phyloP scores from a whole-genome alignment of 1,140 invertebrate genomes.

The Drosophila trapezifrons region DNA sequence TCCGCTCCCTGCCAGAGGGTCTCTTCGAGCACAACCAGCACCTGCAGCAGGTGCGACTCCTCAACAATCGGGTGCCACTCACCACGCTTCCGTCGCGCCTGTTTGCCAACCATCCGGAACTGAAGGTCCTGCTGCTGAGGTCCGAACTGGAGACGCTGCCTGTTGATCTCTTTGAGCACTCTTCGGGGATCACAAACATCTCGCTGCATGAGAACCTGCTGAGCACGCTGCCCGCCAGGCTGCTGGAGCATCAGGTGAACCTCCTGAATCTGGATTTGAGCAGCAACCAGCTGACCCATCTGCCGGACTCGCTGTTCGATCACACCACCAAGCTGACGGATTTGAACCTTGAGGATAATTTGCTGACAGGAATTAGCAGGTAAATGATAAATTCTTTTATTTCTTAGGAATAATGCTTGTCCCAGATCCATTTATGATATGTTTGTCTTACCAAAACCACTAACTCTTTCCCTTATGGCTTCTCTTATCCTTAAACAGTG shows the following conservation, averaged over 20 bases:
- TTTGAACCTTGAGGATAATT: constrained; percentile 86
- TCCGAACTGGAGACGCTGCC: constrained; percentile 84
- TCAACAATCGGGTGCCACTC: constrained; percentile 86
- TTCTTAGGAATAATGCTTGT: background rate
- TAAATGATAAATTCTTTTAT: constrained; percentile 15
- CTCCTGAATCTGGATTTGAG: constrained; percentile 86
- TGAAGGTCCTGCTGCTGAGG: constrained; percentile 85
- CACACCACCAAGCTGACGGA: constrained; percentile 84
- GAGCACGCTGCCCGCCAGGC: constrained; percentile 84
- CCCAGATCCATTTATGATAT: background rate
- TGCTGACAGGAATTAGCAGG: constrained; percentile 85
- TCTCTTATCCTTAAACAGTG: constrained; percentile 25
- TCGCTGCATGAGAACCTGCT: constrained; percentile 86
- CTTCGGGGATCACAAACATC: constrained; percentile 85
- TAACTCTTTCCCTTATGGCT: background rate
- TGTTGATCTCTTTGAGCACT: constrained; percentile 86
- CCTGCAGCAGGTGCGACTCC: constrained; percentile 85
- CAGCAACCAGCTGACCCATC: constrained; percentile 85
- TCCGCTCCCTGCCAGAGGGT: constrained; percentile 86
- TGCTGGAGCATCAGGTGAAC: constrained; percentile 86
- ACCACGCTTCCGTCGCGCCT: constrained; percentile 85
- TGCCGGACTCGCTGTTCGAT: constrained; percentile 86
- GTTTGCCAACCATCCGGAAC: constrained; percentile 85
- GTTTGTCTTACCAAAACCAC: background rate
- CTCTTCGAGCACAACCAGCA: constrained; percentile 86